phyloP scores from a whole-genome alignment of 2,113 vertebrate genomes.

The Ondatra zibethicus region DNA sequence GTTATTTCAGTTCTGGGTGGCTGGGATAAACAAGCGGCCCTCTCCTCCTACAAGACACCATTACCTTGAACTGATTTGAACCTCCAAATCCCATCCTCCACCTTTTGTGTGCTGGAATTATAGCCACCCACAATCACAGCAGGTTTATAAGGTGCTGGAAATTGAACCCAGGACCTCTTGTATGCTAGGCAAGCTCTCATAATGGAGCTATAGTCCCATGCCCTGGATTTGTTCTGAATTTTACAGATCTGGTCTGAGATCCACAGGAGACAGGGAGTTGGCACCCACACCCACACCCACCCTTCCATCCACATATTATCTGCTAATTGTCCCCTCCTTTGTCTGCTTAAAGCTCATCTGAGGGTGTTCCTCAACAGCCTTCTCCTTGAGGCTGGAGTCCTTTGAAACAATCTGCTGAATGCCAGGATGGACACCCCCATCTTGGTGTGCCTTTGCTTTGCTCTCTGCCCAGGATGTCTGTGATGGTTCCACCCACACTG shows the following conservation, averaged over 20 bases:
- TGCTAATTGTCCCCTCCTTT: not conserved
- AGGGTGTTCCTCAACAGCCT: not conserved
- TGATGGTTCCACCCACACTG: not conserved
- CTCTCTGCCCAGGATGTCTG: not conserved
- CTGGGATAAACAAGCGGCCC: too few relatives aligned
- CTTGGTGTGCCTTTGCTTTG: not conserved
- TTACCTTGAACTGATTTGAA: not conserved
- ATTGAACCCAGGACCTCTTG: not conserved
- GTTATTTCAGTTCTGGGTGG: too few relatives aligned
- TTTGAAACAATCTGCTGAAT: not conserved
- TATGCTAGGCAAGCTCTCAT: not conserved
- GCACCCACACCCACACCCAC: not conserved
- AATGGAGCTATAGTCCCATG: not conserved
- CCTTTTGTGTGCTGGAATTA: not conserved
- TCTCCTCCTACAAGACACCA: not conserved
- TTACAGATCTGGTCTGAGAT: not conserved
- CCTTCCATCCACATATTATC: not conserved
- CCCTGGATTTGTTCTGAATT: not conserved
- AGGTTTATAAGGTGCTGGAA: not conserved
- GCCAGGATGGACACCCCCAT: not conserved
- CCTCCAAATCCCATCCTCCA: not conserved
- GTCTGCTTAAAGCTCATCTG: not conserved
- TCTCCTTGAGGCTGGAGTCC: not conserved
- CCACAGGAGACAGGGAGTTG: not conserved
- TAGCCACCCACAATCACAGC: not conserved